Conservation (phyloP, 2,888 invertebrate species). For the Habrosyne pyritoides region DNA sequence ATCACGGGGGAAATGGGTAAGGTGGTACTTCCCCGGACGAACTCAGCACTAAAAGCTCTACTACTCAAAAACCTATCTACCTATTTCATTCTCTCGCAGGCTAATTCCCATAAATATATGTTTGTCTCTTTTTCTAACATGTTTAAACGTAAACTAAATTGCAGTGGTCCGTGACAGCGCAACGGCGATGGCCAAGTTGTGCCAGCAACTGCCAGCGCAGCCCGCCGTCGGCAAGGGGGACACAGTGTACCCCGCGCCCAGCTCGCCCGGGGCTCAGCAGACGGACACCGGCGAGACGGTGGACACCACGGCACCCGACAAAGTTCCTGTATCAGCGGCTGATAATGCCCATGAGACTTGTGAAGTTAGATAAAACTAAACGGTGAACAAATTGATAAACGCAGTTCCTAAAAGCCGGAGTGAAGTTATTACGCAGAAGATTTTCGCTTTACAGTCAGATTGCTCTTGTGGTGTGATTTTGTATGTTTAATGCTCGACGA, state of each 20-base stretch:
- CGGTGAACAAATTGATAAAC: no score
- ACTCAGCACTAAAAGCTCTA: no score
- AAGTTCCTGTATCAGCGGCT: neutral
- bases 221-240: conserved; percentile 33
- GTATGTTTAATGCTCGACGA: no score
- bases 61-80: no score
- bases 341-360: neutral
- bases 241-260: conserved; percentile 51
- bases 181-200: conserved; percentile 68
- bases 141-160: conserved; percentile 14
- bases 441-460: no score
- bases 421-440: no score
- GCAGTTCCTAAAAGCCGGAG: neutral
- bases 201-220: conserved; percentile 52
- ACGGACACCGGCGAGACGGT: conserved; percentile 28
- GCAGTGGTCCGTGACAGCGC: conserved; percentile 71
- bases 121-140: no score
- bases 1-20: no score
- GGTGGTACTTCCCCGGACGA: no score
- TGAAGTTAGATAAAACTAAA: neutral
- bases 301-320: neutral
- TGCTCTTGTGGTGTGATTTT: no score
- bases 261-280: conserved; percentile 43
- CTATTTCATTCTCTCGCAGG: no score
- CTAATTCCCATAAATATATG: no score